phyloP scores from a whole-genome alignment of 2,113 vertebrate species.

The Hirundichthys speculiger region DNA sequence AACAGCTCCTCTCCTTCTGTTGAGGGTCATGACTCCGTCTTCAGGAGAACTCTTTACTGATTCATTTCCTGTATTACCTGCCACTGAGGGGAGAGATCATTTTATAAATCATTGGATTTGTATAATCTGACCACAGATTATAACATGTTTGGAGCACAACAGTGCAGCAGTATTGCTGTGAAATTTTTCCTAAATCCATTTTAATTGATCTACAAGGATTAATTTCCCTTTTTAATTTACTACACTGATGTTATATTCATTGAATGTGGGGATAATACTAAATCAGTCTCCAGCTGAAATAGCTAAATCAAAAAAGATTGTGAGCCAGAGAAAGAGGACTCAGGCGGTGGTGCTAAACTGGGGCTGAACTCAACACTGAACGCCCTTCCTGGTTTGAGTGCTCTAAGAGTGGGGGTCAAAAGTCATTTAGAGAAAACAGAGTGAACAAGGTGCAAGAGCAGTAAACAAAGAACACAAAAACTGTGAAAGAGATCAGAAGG shows the following conservation, averaged over 20 bases:
- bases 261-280: neutral
- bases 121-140: neutral
- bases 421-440: slow-evolving; percentile 19
- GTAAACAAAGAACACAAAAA: slow-evolving; percentile 57
- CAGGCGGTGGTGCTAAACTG: slow-evolving; percentile 3
- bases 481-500: slow-evolving; percentile 11
- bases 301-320: neutral
- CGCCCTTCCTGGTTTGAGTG: too few species aligned
- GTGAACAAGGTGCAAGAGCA: slow-evolving; percentile 36
- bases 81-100: slow-evolving; percentile 29
- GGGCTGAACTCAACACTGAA: too few species aligned
- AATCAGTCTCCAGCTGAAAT: slow-evolving; percentile 12
- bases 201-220: neutral
- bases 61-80: slow-evolving; percentile 5
- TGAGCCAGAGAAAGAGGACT: neutral
- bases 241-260: neutral
- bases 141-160: neutral
- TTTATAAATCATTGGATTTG: slow-evolving; percentile 21
- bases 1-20: slow-evolving; percentile 92
- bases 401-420: too few species aligned
- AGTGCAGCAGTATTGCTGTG: too few species aligned
- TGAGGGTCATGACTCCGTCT: slow-evolving; percentile 87
- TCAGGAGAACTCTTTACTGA: slow-evolving; percentile 65
- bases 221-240: neutral
- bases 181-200: neutral